Evolutionary conservation across 2,113 vertebrate species (phyloP), one percentile per base, ranked within the genome.

Genomic region (Tetraodon nigroviridis): DNA sequence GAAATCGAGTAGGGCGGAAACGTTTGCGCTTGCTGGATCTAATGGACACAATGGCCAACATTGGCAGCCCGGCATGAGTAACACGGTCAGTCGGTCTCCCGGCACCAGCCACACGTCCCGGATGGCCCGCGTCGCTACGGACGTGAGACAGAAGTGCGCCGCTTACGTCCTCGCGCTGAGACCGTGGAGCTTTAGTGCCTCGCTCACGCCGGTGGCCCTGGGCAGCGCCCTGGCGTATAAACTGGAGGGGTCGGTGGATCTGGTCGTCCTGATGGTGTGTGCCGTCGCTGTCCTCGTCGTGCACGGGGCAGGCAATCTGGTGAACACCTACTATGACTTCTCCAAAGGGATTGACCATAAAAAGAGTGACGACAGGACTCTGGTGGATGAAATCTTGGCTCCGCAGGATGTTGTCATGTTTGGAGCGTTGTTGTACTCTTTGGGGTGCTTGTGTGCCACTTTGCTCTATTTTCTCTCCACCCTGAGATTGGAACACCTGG

Each of bases 291-390:
- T 98, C 41, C 85, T 99, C 49, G 92, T 96, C 0, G 97, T 99
- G 55, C 97, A 99, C 1, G 97, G 95, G 0, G 97, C 97, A 0
- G 97, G 97, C 0, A 99, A 99, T 78, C 81, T 99, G 20, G 97
- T 99, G 2, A 99, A 99, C 76, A 99, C 97, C 20, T 99, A 97
- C 82, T 99, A 98, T n/a, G 97, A 99, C 87, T 99, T 98, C 83
- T 96, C 94, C 58, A 98, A 98, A 84, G 97, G 97, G 40, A 98
- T 98, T 32, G 97, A 99, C 69, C 95, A 99, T 82, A 98, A 98
- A 84, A 98, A 98, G 81, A 99, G 97, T 0, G 97, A 99, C 2
- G 97, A 99, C 71, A 90, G 97, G 84, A 99, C 97, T 15, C 82
- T 99, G 37, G 97, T 99, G 83, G 97, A 99, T 64, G 92, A 91